Evolutionary conservation across 2,113 vertebrate genomes (phyloP).

Genomic region (Corydoras maculifer): DNA sequence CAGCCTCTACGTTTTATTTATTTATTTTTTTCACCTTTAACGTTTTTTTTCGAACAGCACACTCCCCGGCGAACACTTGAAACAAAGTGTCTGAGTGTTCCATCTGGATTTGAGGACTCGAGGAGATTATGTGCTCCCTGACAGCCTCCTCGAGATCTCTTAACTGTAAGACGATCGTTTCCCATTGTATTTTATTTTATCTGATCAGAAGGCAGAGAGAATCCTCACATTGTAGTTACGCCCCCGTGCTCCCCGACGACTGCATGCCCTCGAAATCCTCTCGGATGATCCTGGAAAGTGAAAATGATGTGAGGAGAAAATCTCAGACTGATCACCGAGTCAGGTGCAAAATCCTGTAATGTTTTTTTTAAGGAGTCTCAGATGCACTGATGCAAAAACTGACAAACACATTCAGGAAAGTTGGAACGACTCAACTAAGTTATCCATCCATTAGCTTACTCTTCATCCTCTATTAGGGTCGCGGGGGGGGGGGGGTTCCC

Average conservation of each 20-base stretch:
- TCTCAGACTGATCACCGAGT: background rate
- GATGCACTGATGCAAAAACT: background rate
- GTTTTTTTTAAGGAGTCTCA: background rate
- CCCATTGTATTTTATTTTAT: conserved; percentile 1
- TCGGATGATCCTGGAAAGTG: conserved; percentile 1
- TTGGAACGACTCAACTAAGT: too few relatives aligned
- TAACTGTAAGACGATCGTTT: conserved; percentile 17
- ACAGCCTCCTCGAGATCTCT: conserved; percentile 20
- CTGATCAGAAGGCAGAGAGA: conserved; percentile 8
- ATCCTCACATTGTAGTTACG: conserved; percentile 21
- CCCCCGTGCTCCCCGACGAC: conserved; percentile 1
- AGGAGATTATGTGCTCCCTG: conserved; percentile 32
- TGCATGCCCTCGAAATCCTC: conserved; percentile 5
- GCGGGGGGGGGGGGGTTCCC: too few relatives aligned
- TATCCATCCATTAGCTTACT: too few relatives aligned
- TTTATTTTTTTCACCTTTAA: conserved; percentile 11
- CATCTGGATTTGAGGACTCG: conserved; percentile 17
- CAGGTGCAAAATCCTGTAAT: background rate
- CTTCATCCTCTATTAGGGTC: too few relatives aligned
- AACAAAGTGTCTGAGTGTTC: conserved; percentile 18
- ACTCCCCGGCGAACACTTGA: conserved; percentile 20
- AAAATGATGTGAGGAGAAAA: conserved; percentile 8
- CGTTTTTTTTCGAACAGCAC: conserved; percentile 19
- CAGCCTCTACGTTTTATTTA: background rate
- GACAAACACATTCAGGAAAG: background rate